Percentiles rank a stretch among this genome's conserved stretches.
phyloP scores from a whole-genome alignment of 2,888 invertebrate genomes.

The Ernsta delagoae region DNA sequence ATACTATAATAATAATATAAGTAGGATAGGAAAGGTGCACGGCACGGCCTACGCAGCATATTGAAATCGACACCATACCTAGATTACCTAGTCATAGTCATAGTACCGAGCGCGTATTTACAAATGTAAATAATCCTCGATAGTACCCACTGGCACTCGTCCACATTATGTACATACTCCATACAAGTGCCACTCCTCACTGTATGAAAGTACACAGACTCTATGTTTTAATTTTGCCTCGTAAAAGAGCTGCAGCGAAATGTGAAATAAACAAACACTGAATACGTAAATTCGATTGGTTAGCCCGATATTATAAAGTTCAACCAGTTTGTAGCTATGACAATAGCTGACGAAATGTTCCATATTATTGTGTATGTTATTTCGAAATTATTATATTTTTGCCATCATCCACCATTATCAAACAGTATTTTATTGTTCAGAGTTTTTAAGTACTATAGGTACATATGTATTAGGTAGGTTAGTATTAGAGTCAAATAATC shows the following conservation, averaged over 20 bases:
- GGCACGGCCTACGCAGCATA: not conserved
- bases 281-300: slow-evolving; percentile 17
- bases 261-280: slow-evolving; percentile 26
- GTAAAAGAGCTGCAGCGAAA: slow-evolving; percentile 27
- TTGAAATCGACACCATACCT: too few species aligned
- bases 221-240: slow-evolving; percentile 35
- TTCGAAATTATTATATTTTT: too few species aligned
- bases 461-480: too few species aligned
- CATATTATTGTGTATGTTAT: too few species aligned
- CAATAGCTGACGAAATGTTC: not conserved
- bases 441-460: too few species aligned
- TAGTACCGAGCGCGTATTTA: slow-evolving; percentile 27
- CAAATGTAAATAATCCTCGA: slow-evolving; percentile 47
- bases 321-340: slow-evolving; percentile 10
- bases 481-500: too few species aligned
- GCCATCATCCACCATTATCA: too few species aligned
- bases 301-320: not conserved
- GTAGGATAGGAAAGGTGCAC: not conserved
- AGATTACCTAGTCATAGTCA: not conserved
- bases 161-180: slow-evolving; percentile 48
- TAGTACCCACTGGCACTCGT: slow-evolving; percentile 48
- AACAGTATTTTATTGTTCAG: too few species aligned
- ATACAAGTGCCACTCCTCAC: slow-evolving; percentile 41
- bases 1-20: not conserved
- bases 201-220: slow-evolving; percentile 32